Percentiles rank a stretch among this genome's conserved stretches.
These are phyloP conservation scores for Danio choprae DNA, from an alignment of 2,797 vertebrate genomes.

Conservation along the genomic window DNA sequence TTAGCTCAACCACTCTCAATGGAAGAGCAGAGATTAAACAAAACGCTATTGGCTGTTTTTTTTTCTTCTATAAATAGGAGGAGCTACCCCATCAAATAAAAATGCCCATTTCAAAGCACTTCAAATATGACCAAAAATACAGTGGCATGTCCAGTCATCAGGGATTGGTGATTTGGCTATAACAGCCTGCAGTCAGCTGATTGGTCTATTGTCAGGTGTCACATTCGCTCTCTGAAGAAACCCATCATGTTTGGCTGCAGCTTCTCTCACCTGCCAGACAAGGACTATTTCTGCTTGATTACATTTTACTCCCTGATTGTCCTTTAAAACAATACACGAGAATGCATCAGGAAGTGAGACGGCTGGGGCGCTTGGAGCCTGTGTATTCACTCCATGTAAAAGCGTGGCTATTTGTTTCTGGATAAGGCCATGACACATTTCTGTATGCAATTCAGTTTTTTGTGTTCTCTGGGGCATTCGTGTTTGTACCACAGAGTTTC, in stretches of 20 bases:
- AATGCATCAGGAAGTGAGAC: conserved; percentile 15
- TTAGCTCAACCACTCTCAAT: too few species aligned
- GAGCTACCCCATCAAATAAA: too few species aligned
- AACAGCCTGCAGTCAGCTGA: conserved; percentile 18
- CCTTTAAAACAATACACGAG: conserved; percentile 29
- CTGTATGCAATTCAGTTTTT: conserved; percentile 36
- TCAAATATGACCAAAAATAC: background rate
- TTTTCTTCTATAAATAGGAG: too few species aligned
- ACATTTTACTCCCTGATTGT: conserved; percentile 53
- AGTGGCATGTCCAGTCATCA: background rate
- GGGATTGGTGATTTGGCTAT: conserved; percentile 16
- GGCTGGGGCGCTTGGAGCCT: background rate
- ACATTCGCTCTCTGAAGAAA: conserved; percentile 46
- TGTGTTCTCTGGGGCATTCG: conserved; percentile 20
- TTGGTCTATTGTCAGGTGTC: conserved; percentile 53
- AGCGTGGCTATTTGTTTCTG: conserved; percentile 31
- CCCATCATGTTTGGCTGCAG: conserved; percentile 35
- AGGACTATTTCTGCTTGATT: conserved; percentile 47
- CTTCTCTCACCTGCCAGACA: conserved; percentile 33
- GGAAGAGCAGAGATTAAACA: too few species aligned
- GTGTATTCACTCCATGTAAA: background rate
- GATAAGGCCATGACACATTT: conserved; percentile 13
- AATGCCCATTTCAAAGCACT: too few species aligned
- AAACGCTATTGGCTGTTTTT: too few species aligned
- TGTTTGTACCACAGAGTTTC: conserved; percentile 1